A percentile compares a stretch with the other conserved stretches of the same genome.
Conservation (phyloP, 2,113 vertebrate species). For the Zingel zingel region DNA sequence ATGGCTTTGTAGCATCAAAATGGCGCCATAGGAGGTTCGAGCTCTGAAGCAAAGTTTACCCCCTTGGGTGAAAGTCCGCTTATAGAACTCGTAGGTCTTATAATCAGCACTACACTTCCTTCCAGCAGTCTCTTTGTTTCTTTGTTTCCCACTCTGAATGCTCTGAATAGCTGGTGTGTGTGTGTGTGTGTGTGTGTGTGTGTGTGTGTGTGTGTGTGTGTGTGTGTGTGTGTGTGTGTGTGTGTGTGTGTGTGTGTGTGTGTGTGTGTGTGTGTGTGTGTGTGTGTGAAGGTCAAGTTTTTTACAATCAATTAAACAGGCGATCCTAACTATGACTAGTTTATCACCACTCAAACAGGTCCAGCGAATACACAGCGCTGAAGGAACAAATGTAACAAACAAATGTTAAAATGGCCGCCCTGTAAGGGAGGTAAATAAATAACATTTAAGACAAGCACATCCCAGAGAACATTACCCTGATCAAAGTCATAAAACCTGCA, state of each 20-base stretch:
- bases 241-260: background rate
- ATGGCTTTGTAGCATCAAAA: no score
- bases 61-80: no score
- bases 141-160: background rate
- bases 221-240: background rate
- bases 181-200: background rate
- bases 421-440: constrained; percentile 59
- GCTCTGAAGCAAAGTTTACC: no score
- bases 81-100: no score
- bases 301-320: constrained; percentile 37
- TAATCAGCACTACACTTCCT: background rate
- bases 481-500: constrained; percentile 69
- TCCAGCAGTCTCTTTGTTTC: background rate
- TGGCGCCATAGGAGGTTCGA: no score
- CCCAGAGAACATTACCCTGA: constrained; percentile 64
- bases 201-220: background rate
- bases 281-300: constrained; percentile 16
- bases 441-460: constrained; percentile 46
- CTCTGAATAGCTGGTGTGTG: background rate
- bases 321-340: constrained; percentile 6
- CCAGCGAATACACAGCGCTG: background rate
- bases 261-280: background rate
- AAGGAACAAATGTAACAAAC: background rate
- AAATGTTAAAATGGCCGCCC: constrained; percentile 15
- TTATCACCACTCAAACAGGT: constrained; percentile 18